A percentile compares a stretch with the other conserved stretches of the same genome.
Evolutionary conservation across 2,797 vertebrate genomes (phyloP).

Genomic region (Tarsius wallacei): DNA sequence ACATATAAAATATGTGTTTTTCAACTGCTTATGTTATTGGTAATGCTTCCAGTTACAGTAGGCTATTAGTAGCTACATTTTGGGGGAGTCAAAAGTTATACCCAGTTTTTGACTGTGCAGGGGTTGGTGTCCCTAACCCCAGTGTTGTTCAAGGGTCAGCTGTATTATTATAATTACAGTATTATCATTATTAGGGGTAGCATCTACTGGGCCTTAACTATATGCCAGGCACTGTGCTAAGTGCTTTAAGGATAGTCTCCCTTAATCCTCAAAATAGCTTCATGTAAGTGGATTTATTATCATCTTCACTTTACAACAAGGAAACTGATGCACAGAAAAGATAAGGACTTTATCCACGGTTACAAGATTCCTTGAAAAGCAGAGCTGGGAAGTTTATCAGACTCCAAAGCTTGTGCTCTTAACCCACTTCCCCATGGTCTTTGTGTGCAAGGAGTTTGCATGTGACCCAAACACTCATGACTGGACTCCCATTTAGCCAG

Average conservation of each 20-base stretch:
- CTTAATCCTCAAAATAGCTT: slow-evolving; percentile 11
- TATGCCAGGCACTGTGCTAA: not conserved
- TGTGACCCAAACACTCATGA: not conserved
- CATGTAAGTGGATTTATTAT: not conserved
- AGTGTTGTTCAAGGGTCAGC: not conserved
- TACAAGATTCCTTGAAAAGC: not conserved
- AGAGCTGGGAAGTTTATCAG: not conserved
- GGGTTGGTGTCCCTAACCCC: no score
- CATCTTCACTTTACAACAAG: slow-evolving; percentile 17
- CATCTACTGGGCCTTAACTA: not conserved
- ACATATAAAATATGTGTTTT: no score
- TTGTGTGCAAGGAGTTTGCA: not conserved
- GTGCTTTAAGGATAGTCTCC: not conserved
- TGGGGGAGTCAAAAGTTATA: no score
- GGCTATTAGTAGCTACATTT: no score
- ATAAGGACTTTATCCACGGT: not conserved
- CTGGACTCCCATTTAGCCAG: not conserved
- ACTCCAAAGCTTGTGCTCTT: not conserved
- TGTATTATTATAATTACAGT: not conserved
- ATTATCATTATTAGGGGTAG: not conserved
- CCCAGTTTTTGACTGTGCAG: no score
- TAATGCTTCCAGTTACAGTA: no score
- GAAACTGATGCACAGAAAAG: slow-evolving; percentile 4
- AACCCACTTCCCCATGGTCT: not conserved
- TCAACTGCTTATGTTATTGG: no score